Conservation (phyloP, 2,888 invertebrate species). For the Caenorhabditis sp. region DNA sequence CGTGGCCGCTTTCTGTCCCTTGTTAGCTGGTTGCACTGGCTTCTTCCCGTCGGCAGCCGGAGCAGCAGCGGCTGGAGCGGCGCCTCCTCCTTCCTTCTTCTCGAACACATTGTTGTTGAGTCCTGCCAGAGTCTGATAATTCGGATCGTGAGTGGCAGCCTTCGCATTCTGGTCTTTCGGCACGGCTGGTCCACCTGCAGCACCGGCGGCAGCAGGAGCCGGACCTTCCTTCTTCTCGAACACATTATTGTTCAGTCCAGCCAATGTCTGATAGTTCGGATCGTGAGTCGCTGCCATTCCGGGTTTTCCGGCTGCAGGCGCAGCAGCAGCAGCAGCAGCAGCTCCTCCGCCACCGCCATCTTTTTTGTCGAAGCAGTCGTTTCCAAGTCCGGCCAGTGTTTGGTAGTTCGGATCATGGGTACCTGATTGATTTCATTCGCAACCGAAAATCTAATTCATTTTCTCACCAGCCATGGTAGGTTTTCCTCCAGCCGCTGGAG, state of each 20-base stretch:
- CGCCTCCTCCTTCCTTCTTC: too few relatives aligned
- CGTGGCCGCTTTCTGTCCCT: too few relatives aligned
- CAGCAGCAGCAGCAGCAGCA: too few relatives aligned
- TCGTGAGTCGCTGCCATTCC: not conserved
- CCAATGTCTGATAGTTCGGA: slow-evolving; percentile 21
- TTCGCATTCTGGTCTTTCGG: slow-evolving; percentile 22
- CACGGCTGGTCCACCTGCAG: too few relatives aligned
- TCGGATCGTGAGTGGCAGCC: slow-evolving; percentile 12
- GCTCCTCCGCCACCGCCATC: not conserved
- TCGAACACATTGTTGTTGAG: slow-evolving; percentile 23
- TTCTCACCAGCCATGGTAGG: slow-evolving; percentile 35
- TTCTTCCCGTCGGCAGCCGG: too few relatives aligned
- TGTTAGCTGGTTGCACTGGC: too few relatives aligned
- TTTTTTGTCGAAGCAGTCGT: not conserved
- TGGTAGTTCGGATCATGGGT: slow-evolving; percentile 50
- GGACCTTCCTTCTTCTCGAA: too few relatives aligned
- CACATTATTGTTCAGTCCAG: slow-evolving; percentile 30
- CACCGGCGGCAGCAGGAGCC: too few relatives aligned
- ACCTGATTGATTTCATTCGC: too few relatives aligned
- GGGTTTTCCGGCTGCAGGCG: too few relatives aligned
- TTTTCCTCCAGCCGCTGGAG: slow-evolving; percentile 14
- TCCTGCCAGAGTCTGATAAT: slow-evolving; percentile 28
- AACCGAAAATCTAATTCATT: too few relatives aligned
- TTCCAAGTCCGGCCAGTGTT: not conserved
- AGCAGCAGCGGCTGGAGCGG: too few relatives aligned